Conservation (phyloP, 2,797 vertebrate species). For the Macropodus opercularis region DNA sequence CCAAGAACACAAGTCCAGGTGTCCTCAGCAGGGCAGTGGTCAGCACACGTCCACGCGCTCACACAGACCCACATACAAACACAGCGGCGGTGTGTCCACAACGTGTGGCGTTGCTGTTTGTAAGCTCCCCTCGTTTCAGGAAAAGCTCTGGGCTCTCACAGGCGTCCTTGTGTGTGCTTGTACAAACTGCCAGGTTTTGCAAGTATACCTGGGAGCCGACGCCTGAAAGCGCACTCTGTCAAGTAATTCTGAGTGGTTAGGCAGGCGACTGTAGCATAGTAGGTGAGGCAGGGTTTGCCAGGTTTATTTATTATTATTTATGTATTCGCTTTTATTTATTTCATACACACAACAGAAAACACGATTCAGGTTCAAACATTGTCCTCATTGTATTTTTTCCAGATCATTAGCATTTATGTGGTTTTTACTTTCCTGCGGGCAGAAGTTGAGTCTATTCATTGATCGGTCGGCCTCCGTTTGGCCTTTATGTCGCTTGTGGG, state of each 20-base stretch:
- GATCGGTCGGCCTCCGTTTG: conserved; percentile 27
- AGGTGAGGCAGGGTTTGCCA: conserved; percentile 25
- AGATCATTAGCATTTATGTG: conserved; percentile 15
- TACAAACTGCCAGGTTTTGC: conserved; percentile 71
- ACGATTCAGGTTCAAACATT: too few relatives aligned
- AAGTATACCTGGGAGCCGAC: conserved; percentile 58
- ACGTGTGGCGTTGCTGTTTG: conserved; percentile 58
- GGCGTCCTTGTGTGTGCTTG: conserved; percentile 71
- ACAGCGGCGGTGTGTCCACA: conserved; percentile 64
- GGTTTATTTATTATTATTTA: too few relatives aligned
- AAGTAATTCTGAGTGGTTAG: conserved; percentile 53
- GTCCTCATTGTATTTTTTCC: neutral
- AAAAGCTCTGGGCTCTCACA: conserved; percentile 73
- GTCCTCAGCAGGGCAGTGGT: conserved; percentile 44
- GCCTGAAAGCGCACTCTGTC: conserved; percentile 78
- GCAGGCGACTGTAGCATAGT: conserved; percentile 26
- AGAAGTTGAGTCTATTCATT: conserved; percentile 34
- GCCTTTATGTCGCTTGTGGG: conserved; percentile 34
- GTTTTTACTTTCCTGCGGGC: conserved; percentile 18
- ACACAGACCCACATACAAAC: conserved; percentile 51
- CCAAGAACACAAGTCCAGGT: conserved; percentile 60
- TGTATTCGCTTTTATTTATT: too few relatives aligned
- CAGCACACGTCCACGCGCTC: conserved; percentile 32
- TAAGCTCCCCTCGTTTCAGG: conserved; percentile 57
- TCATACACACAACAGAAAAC: too few relatives aligned